Conservation (phyloP, 2,113 vertebrate genomes). For the Neodontobutis hainanensis region DNA sequence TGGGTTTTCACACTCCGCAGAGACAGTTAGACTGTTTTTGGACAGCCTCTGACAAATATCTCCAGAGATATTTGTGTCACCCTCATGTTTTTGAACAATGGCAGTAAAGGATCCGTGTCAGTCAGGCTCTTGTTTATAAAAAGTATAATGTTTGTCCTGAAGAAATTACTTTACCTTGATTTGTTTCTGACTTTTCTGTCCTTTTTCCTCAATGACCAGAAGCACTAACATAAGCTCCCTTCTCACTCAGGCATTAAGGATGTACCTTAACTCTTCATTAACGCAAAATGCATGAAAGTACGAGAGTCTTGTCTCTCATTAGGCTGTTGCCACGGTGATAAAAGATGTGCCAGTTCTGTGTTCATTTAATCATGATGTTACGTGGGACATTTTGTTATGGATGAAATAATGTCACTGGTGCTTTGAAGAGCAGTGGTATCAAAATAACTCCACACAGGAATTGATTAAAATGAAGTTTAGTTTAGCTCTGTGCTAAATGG, state of each 20-base stretch:
- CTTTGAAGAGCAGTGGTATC: constrained; percentile 25
- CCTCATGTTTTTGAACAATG: constrained; percentile 35
- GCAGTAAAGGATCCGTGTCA: constrained; percentile 32
- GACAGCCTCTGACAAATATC: constrained; percentile 27
- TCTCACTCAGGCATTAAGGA: constrained; percentile 70
- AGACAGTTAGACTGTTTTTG: constrained; percentile 23
- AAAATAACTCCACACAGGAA: constrained; percentile 5
- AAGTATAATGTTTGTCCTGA: constrained; percentile 42
- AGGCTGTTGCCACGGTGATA: constrained; percentile 19
- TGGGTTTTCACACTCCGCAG: constrained; percentile 27
- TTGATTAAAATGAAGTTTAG: no score
- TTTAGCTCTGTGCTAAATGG: not conserved
- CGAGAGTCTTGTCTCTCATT: constrained; percentile 14
- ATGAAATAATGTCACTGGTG: constrained; percentile 20
- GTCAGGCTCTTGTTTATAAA: constrained; percentile 52
- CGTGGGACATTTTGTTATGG: constrained; percentile 9
- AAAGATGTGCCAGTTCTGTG: constrained; percentile 12
- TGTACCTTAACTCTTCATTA: constrained; percentile 46
- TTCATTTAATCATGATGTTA: constrained; percentile 25
- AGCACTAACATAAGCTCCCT: constrained; percentile 73
- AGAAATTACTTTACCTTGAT: constrained; percentile 20
- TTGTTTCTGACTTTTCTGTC: constrained; percentile 12
- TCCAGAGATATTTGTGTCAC: constrained; percentile 25
- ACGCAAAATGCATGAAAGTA: constrained; percentile 22
- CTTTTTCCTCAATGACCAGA: constrained; percentile 42